Conservation (phyloP, 2,797 vertebrate species). For the Dryobates pubescens region DNA sequence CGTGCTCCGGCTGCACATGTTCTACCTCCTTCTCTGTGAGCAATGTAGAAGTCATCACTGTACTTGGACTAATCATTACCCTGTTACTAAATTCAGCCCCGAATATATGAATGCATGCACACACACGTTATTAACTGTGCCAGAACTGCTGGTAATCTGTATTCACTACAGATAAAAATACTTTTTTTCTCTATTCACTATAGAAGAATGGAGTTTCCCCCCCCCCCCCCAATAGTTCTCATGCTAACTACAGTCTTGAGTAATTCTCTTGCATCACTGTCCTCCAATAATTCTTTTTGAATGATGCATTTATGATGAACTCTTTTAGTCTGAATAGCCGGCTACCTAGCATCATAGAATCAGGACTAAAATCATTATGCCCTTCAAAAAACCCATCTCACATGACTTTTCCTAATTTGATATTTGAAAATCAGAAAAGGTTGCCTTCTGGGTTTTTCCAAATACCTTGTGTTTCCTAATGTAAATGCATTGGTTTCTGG, state of each 20-base stretch:
- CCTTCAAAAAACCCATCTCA: background rate
- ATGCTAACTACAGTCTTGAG: background rate
- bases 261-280: background rate
- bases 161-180: background rate
- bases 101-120: background rate
- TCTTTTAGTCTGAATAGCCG: background rate
- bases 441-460: background rate
- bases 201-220: background rate
- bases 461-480: background rate
- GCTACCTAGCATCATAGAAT: background rate
- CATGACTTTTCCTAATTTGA: background rate
- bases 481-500: background rate
- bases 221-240: background rate
- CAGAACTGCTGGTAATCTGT: background rate
- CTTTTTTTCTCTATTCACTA: background rate
- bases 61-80: constrained; percentile 11
- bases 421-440: background rate
- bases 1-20: background rate
- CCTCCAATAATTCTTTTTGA: background rate
- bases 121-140: background rate
- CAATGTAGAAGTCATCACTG: background rate
- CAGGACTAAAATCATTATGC: background rate
- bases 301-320: background rate
- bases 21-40: constrained; percentile 17
- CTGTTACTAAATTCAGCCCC: background rate